Evolutionary conservation across 2,888 invertebrate genomes (phyloP), one percentile per base, ranked within the genome.

Genomic region (Scaptodrosophila latifasciaeformis): DNA sequence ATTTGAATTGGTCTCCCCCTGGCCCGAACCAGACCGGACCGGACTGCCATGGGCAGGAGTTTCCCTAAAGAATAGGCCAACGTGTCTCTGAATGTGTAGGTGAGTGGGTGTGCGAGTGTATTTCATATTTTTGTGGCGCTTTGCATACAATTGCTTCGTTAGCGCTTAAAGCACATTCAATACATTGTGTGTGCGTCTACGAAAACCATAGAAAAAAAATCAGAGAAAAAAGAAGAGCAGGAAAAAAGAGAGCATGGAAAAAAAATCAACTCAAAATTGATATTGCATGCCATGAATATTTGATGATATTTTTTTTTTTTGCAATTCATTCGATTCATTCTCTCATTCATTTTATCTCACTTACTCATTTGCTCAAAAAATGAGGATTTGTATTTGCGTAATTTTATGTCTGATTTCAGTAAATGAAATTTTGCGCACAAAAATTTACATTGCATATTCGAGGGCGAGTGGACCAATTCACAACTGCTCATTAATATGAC

Each of bases 101-200:
- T 31, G 31, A 13, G 9, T 31, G 31, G 2, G 31, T 31, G 31
- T 31, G 31, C 13, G 10, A 6, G 12, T 31, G 31, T 31, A n/a
- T 21, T 44, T 15, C 24, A 18, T 40, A 24, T 27, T 2, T 43
- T n/a, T 43, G 29, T 43, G 13, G 37, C 37, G 45, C 27, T 49
- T 19, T 37, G 50, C 42, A 45, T 49, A 77, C 77, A 80, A 77
- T 80, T 49, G 70, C 67, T 74, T 77, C 77, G 71, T 77, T 77
- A 80, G 74, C 54, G 48, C 39, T 64, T 63, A 59, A 76, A 70
- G 58, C 54, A 50, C 54, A 62, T 51, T 58, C 59, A 66, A 50
- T 47, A 39, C 47, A 48, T 30, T 55, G 27, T 39, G 18, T 27
- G 18, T 12, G 9, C 12, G n/a, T 15, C 10, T 15, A 17, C 15